These are phyloP conservation scores for Porites rus DNA, from an alignment of 92 coral and sea anemone genomes.

Conservation along the genomic window DNA sequence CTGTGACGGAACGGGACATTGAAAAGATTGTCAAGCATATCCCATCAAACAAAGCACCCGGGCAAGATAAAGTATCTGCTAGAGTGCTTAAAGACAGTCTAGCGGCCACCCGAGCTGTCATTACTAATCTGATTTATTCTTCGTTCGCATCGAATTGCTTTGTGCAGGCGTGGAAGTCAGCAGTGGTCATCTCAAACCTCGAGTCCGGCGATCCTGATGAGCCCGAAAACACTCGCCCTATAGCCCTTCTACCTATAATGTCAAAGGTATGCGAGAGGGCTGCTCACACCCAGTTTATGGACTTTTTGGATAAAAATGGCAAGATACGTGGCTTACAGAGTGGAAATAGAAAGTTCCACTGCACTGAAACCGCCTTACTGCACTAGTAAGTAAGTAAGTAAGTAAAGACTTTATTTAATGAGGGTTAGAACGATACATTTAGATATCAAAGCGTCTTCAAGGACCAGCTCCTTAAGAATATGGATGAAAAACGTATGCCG, in stretches of 20 bases:
- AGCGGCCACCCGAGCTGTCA: neutral
- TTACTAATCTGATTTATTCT: slow-evolving; percentile 14
- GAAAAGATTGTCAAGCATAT: neutral
- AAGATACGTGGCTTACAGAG: no score
- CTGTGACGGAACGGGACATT: neutral
- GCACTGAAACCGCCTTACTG: slow-evolving; percentile 36
- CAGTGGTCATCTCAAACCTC: no score
- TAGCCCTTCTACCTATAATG: neutral
- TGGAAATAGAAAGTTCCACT: neutral
- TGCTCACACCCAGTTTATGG: slow-evolving; percentile 15
- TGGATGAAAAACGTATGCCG: slow-evolving; percentile 1
- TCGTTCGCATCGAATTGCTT: neutral
- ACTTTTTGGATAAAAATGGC: neutral
- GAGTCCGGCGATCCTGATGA: slow-evolving; percentile 29
- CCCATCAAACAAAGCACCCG: slow-evolving; percentile 37
- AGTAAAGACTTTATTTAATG: no score
- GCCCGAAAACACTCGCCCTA: slow-evolving; percentile 37
- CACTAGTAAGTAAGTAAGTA: no score
- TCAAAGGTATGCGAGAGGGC: slow-evolving; percentile 42
- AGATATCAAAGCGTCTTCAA: no score
- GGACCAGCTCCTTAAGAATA: no score
- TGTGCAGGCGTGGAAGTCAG: no score
- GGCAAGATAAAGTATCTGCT: slow-evolving; percentile 17
- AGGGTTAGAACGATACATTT: no score
- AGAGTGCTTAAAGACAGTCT: slow-evolving; percentile 25